Base-by-base conservation (phyloP, 1,140 invertebrate genomes). In the Limonius californicus region DNA sequence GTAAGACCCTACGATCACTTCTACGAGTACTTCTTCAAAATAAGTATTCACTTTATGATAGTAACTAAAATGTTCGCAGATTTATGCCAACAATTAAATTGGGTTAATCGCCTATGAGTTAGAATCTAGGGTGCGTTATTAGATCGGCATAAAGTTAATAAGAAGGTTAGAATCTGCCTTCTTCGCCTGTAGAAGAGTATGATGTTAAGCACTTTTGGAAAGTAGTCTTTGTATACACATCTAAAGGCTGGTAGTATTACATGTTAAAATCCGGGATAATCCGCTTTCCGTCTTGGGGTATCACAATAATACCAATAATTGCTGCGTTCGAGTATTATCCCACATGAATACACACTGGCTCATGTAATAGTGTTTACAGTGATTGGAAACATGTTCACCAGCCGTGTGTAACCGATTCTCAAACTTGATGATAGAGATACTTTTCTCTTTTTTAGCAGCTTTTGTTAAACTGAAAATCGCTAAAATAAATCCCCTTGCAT, bases 191-290 rank as follows among this genome's bases (percentile, higher is more conserved):
- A 50, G 45, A 50, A 21, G n/a, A 50, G 45, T 50, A 16, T 50
- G 45, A 50, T 50, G 45, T 50, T 50, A 50, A 50, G 45, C 45
- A 50, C 45, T 50, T 50, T 50, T 50, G 45, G 9, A 50, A 50
- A 50, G 45, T 50, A 50, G 45, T 50, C 45, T 50, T 50, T 50
- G 19, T 50, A 50, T 50, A 50, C 14, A 50, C 45, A 50, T 50
- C 45, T 50, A 50, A 50, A 50, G 45, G 45, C 9, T 50, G 14
- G 45, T 50, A 45, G 45, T 69, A 68, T 67, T 69, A 69, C 66
- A 69, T 68, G 70, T 72, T 72, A 70, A 70, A 70, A 70, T 72
- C 70, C 69, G 54, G 70, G 70, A 72, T 72, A 70, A 72, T 66
- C 71, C 66, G 64, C 68, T 61, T 56, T 61, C 63, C 69, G 50